Evolutionary conservation across 2,888 invertebrate species (phyloP).

Genomic region (Lithophane semibrunnea): DNA sequence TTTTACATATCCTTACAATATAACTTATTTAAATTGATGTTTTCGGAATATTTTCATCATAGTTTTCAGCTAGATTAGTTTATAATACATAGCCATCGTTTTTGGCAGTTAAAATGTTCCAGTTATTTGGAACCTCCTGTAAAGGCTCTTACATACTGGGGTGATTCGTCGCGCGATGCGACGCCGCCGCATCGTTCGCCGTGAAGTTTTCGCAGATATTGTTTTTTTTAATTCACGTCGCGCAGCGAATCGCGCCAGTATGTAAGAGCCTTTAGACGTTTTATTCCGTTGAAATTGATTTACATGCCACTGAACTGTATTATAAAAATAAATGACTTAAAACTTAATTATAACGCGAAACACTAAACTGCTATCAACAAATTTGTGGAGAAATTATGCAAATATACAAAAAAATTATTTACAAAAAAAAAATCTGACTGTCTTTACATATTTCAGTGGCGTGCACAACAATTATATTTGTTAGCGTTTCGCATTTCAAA

Average conservation of each 20-base stretch:
- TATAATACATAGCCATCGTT: constrained; percentile 30
- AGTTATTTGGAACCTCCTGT: background rate
- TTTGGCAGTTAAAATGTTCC: constrained; percentile 17
- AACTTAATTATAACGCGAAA: background rate
- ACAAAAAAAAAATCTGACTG: background rate
- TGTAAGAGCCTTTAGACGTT: no score
- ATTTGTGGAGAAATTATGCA: background rate
- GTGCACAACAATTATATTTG: background rate
- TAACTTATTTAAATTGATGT: constrained; percentile 41
- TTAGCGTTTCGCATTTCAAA: constrained; percentile 22
- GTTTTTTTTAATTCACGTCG: no score
- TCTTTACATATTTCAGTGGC: constrained; percentile 11
- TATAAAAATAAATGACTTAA: background rate
- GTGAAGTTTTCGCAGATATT: no score
- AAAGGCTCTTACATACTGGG: no score
- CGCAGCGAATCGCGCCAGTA: no score
- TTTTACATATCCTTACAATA: constrained; percentile 61
- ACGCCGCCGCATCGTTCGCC: no score
- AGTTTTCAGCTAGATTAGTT: constrained; percentile 48
- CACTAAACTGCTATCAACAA: background rate
- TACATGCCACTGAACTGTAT: constrained; percentile 7
- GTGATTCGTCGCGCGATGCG: no score
- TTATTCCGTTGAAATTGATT: background rate
- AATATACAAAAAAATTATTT: background rate
- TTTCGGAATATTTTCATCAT: constrained; percentile 52